These are phyloP conservation scores for Aphrocallistes beatrix DNA, from an alignment of 37 sponge, comb jelly and placozoan species.

Conservation along the genomic window DNA sequence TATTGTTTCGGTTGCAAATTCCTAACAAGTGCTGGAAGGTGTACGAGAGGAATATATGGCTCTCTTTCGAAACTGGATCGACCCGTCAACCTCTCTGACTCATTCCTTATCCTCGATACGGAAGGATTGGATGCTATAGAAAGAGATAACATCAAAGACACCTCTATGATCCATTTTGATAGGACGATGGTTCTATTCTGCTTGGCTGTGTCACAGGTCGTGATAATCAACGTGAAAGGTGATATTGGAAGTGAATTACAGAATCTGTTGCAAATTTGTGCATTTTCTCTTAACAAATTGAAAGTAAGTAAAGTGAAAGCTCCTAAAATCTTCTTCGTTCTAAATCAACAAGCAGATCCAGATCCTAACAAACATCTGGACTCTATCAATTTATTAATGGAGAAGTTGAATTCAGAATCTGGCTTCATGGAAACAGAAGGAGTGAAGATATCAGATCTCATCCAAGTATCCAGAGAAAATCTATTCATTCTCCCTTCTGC, in stretches of 20 bases:
- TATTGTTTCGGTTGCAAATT: constrained; percentile 7
- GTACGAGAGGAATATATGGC: not conserved
- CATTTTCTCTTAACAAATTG: not conserved
- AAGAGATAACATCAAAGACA: not conserved
- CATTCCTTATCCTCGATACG: not conserved
- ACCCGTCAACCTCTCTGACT: not conserved
- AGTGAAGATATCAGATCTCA: not conserved
- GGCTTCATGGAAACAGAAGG: not conserved
- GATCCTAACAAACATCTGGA: not conserved
- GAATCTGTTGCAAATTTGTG: not conserved
- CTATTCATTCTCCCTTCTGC: not conserved
- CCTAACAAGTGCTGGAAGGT: constrained; percentile 1
- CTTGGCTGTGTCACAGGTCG: not conserved
- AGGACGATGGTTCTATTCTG: constrained; percentile 18
- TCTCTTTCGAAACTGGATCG: not conserved
- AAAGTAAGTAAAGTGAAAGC: constrained; percentile 1
- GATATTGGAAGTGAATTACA: not conserved
- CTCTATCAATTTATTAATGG: not conserved
- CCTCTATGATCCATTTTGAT: not conserved
- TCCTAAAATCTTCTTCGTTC: not conserved
- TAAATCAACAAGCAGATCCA: not conserved
- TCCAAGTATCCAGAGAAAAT: not conserved
- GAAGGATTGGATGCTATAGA: not conserved
- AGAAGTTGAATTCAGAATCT: not conserved
- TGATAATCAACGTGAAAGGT: not conserved